Conservation (phyloP, 2,113 vertebrate species). For the Colossoma macropomum region DNA sequence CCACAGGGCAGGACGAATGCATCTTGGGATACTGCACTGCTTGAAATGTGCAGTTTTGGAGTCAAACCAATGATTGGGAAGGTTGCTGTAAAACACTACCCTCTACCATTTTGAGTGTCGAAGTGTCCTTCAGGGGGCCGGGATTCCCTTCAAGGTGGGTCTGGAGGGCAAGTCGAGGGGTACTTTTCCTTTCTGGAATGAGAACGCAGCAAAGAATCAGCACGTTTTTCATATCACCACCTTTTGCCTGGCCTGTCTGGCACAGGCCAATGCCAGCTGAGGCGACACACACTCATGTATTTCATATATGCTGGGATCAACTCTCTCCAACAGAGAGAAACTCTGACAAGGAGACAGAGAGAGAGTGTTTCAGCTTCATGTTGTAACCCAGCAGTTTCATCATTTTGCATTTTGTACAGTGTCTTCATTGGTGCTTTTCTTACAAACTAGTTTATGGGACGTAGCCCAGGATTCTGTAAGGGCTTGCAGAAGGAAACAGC, state of each 20-base stretch:
- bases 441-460: not conserved
- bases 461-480: slow-evolving; percentile 5
- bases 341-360: not conserved
- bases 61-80: no score
- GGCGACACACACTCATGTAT: not conserved
- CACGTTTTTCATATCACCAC: not conserved
- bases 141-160: not conserved
- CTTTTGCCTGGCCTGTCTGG: slow-evolving; percentile 33
- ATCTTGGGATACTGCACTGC: no score
- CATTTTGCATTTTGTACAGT: not conserved
- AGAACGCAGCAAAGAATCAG: not conserved
- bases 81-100: no score
- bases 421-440: slow-evolving; percentile 7
- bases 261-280: slow-evolving; percentile 26
- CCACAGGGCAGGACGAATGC: no score
- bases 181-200: not conserved
- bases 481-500: slow-evolving; percentile 48
- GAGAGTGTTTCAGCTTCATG: not conserved
- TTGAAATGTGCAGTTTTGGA: no score
- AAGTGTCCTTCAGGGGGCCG: no score
- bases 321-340: not conserved
- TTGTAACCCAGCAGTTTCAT: not conserved
- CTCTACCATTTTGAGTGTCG: no score
- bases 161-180: not conserved
- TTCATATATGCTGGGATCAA: not conserved